A percentile compares a stretch with the other conserved stretches of the same genome.
Conservation (phyloP, 2,797 vertebrate genomes). For the Dendrocincla fuliginosa region DNA sequence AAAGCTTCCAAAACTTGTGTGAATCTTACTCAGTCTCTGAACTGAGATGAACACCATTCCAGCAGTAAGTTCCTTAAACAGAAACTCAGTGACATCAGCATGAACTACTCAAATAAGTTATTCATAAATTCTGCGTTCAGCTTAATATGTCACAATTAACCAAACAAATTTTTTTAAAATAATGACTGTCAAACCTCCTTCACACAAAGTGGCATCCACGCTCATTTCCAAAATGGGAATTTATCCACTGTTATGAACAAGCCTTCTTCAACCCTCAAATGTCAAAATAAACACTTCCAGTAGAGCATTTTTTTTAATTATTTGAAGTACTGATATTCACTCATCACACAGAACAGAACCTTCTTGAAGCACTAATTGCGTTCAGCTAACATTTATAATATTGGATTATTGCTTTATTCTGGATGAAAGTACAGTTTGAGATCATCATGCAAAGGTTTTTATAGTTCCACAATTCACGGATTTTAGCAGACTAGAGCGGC, state of each 20-base stretch:
- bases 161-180: not conserved
- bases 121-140: not conserved
- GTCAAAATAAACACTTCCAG: not conserved
- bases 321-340: not conserved
- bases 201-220: not conserved
- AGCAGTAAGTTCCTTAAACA: not conserved
- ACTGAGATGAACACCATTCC: fast-evolving
- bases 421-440: not conserved
- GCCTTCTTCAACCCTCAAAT: not conserved
- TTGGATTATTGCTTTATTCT: not conserved
- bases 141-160: not conserved
- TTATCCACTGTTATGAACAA: not conserved
- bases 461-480: not conserved
- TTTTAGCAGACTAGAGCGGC: not conserved
- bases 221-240: not conserved
- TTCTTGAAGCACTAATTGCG: not conserved
- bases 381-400: not conserved
- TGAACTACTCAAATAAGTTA: not conserved
- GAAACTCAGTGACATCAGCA: not conserved
- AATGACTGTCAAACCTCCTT: not conserved
- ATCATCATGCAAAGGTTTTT: not conserved
- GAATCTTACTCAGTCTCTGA: not conserved
- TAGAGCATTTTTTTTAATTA: not conserved
- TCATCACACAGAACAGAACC: not conserved
- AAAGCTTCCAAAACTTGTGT: not conserved